Base-by-base conservation (phyloP, 2,113 vertebrate genomes). In the Syngnathus floridae region DNA sequence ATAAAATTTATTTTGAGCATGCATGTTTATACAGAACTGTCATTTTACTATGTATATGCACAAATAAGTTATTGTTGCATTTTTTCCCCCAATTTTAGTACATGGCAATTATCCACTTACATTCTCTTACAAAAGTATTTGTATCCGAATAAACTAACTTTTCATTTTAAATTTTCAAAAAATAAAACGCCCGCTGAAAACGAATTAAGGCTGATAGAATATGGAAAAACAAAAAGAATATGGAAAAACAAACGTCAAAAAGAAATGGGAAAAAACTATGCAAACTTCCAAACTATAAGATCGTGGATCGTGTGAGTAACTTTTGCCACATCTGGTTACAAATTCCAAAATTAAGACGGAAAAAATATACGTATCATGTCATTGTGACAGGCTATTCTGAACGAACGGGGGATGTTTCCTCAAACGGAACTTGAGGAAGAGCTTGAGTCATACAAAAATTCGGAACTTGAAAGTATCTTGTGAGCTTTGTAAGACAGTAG, bases 391-490 rank as follows among this genome's bases (percentile, higher is more conserved):
- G 26, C 26, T 52, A n/a, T 22, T 7, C 17, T 21, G n/a, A 52
- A 62, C 65, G 37, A 59, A 11, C 1, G 14, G 14, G 14, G 41
- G 10, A 67, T 35, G 4, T 49, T 81, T 76, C 74, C 64, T 5
- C 48, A 21, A 51, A 51, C 19, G 48, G 36, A 58, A 71, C 3
- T 6, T 0, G 35, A 8, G 31, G 12, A 35, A 56, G 26, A 59
- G 35, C n/a, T 52, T 36, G 10, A 19, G 67, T 81, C 81, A 78
- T 41, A 31, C 12, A 54, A 7, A 55, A 48, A 48, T 14, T 22
- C 21, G 62, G 16, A 43, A 13, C 17, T 48, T 31, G 9, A 2
- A 35, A 35, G 12, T 26, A 17, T 21, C 12, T 21, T 13, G 59
- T 61, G 59, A 35, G 5, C 38, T 26, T 43, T 43, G 37, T 40